Base-by-base conservation (phyloP, 92 coral and sea anemone genomes). In the Nematostella vectensis region DNA sequence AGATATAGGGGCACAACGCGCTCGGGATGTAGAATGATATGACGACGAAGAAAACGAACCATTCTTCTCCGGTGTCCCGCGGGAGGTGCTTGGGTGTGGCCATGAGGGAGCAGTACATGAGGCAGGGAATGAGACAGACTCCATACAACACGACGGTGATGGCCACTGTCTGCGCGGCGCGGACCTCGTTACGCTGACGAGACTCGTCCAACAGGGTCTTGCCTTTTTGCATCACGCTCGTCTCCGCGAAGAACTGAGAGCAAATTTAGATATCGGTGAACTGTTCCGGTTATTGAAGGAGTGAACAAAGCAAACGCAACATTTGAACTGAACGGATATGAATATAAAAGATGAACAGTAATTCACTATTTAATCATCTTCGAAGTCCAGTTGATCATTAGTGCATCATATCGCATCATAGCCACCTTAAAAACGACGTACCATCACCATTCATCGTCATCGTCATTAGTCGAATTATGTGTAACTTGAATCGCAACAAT, bases 21-120 rank as follows among this genome's bases (percentile, higher is more conserved):
- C 51, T 45, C 18, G 51, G 51, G 23, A 45, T 45, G 51, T 45
- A 45, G 51, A 45, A 45, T 4, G 51, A 45, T 9, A 45, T 11
- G 11, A 45, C 51, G 51, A 45, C 51, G 51, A 45, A 17, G 51
- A 6, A 45, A 6, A 45, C 51, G 51, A 45, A 45, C 51, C 51
- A 45, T 4, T 45, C 51, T 22, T 45, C 51, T 4, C 18, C 12
- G 11, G 4, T 19, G 51, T 45, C 18, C 4, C 51, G 4, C 4
- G 51, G 51, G 18, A 45, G 51, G 4, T 6, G 4, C 18, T 45
- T 45, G 18, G 12, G 51, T 17, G 51, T 10, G 12, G 51, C 51
- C 51, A 45, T 45, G 4, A 45, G 51, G 18, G 51, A 45, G 23
- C 51, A 45, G 23, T 45, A 45, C 51, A 45, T 45, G 11, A 45